A percentile compares a stretch with the other conserved stretches of the same genome.
These are phyloP conservation scores for Vireo altiloquus DNA, from an alignment of 2,113 vertebrate species.

Conservation along the genomic window DNA sequence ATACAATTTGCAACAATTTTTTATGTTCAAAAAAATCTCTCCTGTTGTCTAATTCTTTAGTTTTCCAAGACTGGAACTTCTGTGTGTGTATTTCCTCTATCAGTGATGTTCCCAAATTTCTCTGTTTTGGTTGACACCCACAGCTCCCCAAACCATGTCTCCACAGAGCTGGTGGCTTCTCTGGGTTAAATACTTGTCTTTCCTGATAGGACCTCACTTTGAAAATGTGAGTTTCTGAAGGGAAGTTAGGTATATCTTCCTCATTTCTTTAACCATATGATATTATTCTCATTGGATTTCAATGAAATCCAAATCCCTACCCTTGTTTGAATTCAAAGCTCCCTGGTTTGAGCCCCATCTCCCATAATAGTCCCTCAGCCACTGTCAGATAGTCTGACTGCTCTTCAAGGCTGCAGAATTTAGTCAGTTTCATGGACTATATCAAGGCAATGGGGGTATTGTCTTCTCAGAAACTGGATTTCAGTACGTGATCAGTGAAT, in stretches of 20 bases:
- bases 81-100: background rate
- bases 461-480: background rate
- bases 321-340: background rate
- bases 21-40: background rate
- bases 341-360: background rate
- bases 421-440: background rate
- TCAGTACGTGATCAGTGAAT: background rate
- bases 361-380: background rate
- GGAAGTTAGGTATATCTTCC: background rate
- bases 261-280: background rate
- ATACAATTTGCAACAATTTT: background rate
- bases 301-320: background rate
- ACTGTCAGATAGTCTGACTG: background rate
- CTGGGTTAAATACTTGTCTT: background rate
- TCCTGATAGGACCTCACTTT: background rate
- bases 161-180: background rate
- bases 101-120: background rate
- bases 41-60: background rate
- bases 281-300: background rate
- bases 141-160: fast-evolving
- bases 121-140: background rate
- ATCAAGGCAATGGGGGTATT: background rate
- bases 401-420: background rate
- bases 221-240: background rate
- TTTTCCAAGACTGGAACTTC: background rate